A percentile compares a stretch with the other conserved stretches of the same genome.
phyloP scores from a whole-genome alignment of 2,888 invertebrate genomes.

The Agrotis exclamationis region DNA sequence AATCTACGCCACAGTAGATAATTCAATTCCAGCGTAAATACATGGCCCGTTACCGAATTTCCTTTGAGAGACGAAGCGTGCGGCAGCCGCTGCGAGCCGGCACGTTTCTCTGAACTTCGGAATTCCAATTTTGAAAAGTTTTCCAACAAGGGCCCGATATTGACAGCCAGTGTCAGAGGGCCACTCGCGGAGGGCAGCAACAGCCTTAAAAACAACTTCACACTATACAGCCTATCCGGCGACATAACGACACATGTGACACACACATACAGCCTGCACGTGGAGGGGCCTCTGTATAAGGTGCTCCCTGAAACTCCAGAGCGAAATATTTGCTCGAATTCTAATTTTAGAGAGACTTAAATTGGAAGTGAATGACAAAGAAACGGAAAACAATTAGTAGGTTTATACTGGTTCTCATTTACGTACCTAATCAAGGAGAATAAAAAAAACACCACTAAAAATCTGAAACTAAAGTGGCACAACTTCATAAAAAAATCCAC shows the following conservation, averaged over 20 bases:
- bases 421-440: too few species aligned
- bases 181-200: constrained; percentile 76
- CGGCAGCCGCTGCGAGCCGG: constrained; percentile 83
- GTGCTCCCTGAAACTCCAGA: constrained; percentile 13
- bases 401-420: not conserved
- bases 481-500: constrained; percentile 24
- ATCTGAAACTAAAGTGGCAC: constrained; percentile 23
- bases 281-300: constrained; percentile 7
- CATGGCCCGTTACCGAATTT: constrained; percentile 88
- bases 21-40: constrained; percentile 88
- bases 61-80: constrained; percentile 89
- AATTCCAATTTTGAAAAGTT: constrained; percentile 91
- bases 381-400: not conserved
- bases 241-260: constrained; percentile 43
- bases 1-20: constrained; percentile 86
- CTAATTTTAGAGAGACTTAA: constrained; percentile 13
- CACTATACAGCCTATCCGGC: constrained; percentile 52
- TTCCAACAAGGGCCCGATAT: constrained; percentile 88
- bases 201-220: constrained; percentile 72
- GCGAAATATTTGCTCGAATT: constrained; percentile 21
- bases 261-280: constrained; percentile 18
- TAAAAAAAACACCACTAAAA: constrained; percentile 10
- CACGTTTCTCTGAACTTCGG: constrained; percentile 89
- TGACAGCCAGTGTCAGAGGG: constrained; percentile 88
- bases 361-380: not conserved